Base-by-base conservation (phyloP, 2,797 vertebrate species). In the Brotula barbata region DNA sequence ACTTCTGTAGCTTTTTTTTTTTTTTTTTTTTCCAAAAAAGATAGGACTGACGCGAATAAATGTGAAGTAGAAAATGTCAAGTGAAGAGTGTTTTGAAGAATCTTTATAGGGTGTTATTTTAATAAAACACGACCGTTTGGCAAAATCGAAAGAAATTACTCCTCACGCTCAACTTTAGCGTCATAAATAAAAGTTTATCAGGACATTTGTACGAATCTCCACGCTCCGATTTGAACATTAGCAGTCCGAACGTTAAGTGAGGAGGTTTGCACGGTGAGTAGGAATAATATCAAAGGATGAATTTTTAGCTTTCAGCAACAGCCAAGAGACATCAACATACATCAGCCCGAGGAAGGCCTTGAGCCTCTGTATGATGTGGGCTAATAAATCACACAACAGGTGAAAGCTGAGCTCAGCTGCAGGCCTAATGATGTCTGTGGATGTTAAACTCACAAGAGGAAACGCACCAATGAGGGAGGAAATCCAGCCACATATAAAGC, bases 1-100 rank as follows among this genome's bases (percentile, higher is more conserved):
- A 19, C 21, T 59, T 68, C 65, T 10, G 39, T 5, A 60, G 61
- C 28, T 57, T 47, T 58, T 49, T 43, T 48, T 15, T 4, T 28
- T 4, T 13, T 12, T 11, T 40, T 16, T 31, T 31, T n/a, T n/a
- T n/a, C n/a, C n/a, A n/a, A n/a, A n/a, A n/a, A n/a, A 8, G n/a
- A 16, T 9, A 13, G 44, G 33, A 46, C 23, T 23, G n/a, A 44
- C 40, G 46, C n/a, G 20, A 33, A 55, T 23, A 19, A 58, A 74
- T 69, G 16, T 15, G 2, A 48, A 34, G n/a, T 9, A 9, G 3
- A 33, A 34, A 43, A 52, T 15, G 17, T 41, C 14, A 1, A 2
- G 19, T 15, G 21, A 60, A 28, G 4, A 8, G 25, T 8, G 4
- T 8, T 28, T 28, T 28, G 8, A 33, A 33, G 28, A 1, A 13